Evolutionary conservation across 2,888 invertebrate species (phyloP), one percentile per base, ranked within the genome.

Genomic region (Thumatha senex): DNA sequence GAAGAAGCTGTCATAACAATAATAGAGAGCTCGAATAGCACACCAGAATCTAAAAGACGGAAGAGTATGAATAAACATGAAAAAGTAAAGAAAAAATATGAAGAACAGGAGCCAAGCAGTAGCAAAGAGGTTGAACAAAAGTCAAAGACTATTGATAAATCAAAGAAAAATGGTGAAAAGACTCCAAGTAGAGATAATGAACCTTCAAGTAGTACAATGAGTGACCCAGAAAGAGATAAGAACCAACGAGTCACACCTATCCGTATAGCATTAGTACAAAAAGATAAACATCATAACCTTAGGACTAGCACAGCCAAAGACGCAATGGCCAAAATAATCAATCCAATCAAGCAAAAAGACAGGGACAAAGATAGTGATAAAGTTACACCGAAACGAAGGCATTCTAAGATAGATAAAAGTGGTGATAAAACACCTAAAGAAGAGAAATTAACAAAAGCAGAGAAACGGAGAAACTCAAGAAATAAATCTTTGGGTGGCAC

Each of bases 1-100:
- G 85, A 85, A 45, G 89, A 86, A 59, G 78, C 83, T 0, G 68
- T 78, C 3, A 63, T 82, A 13, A 83, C 82, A 1, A 74, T 82
- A 9, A 67, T 85, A 30, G 81, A 81, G 13, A 66, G 54, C 13
- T 70, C 65, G 24, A 62, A 51, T 29, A 68, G 60, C 35, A 51
- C 45, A 4, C 40, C 60, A 9, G 63, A 51, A 47, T 78, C 76
- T 24, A 89, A 86, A 66, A 72, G 75, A 38, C 78, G 31, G 15
- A 48, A 45, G n/a, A 46, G n/a, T 13, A 33, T 39, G 7, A 36
- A 14, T 0, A 73, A 48, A 14, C 70, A 56, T n/a, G 54, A 65
- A 1, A 54, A 54, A 45, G 61, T 63, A 4, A 58, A 56, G 0
- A 58, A 60, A 12, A 74, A 63, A 40, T 29, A 41, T 11, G 58